Base-by-base conservation (phyloP, 1,140 invertebrate species). In the Drosophila sproati region DNA sequence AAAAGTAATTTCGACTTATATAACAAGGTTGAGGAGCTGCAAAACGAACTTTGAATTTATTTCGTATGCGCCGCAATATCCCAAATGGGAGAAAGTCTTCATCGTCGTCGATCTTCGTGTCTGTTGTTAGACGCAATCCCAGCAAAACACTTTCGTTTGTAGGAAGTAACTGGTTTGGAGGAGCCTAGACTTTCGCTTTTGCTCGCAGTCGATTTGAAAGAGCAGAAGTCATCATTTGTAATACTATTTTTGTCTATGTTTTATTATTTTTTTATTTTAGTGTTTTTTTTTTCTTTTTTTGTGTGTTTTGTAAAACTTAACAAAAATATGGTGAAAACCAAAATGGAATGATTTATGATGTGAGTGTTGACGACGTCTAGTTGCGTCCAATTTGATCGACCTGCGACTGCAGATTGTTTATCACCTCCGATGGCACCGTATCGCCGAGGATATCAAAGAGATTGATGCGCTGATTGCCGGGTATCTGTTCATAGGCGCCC, bases 391-490 rank as follows among this genome's bases (percentile, higher is more conserved):
- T 95, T 93, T 96, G 95, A 91, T 97, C 96, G 64, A 97, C 96
- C 93, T 97, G 96, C 35, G 94, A 92, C 82, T 97, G 96, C 8
- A 97, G 94, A 92, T 97, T 97, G 93, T 96, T 96, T 82, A 97
- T 96, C n/a, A 97, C 96, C 93, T 97, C 96, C 12, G 95, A 94
- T 28, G 96, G 96, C 29, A 97, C 95, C 89, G 97, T 96, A 73
- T 96, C 96, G 4, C 96, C 96, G 20, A 97, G 93, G 73, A 97
- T 96, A 85, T 96, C 95, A 90, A 95, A 96, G 0, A 97, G 94
- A 92, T 97, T 96, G 91, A 97, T 96, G 79, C 95, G 95, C 92
- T 97, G 96, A 92, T 96, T 95, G 28, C 96, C 96, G 71, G 96
- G 96, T 69, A 97, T 97, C 37, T 95, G 96, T 91, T 97, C 96